Evolutionary conservation across 53 echinoderm and acorn worm genomes (phyloP).

Genomic region (Patiria pectinifera): DNA sequence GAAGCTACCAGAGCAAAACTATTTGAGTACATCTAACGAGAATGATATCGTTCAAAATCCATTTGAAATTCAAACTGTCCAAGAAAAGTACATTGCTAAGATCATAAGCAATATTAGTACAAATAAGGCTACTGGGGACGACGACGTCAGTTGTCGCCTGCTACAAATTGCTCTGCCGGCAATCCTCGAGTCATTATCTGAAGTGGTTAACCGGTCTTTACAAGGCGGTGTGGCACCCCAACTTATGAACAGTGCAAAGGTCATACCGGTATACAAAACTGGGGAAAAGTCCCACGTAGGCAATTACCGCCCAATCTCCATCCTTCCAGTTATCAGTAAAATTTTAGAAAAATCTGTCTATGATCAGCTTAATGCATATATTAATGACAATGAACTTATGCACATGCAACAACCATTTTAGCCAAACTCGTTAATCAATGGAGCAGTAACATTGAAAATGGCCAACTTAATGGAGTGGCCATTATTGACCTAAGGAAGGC

Average conservation of each 20-base stretch:
- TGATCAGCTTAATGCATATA: slow-evolving; percentile 2
- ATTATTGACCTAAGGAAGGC: slow-evolving; percentile 18
- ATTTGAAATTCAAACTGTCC: background rate
- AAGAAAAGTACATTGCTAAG: background rate
- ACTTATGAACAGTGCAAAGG: background rate
- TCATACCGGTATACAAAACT: slow-evolving; percentile 3
- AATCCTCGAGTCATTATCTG: background rate
- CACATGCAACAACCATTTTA: background rate
- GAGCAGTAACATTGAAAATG: slow-evolving; percentile 1
- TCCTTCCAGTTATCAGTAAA: slow-evolving; percentile 11
- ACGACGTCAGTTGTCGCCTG: background rate
- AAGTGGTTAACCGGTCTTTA: background rate
- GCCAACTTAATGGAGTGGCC: background rate
- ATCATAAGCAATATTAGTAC: background rate
- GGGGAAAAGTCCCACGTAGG: background rate
- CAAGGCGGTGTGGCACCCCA: background rate
- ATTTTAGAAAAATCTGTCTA: slow-evolving; percentile 6
- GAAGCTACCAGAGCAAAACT: background rate
- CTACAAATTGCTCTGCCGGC: slow-evolving; percentile 1
- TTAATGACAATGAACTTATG: background rate
- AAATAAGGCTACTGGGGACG: slow-evolving; percentile 1
- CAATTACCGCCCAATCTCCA: background rate
- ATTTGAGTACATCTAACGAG: background rate
- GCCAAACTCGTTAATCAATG: background rate
- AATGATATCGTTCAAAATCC: slow-evolving; percentile 1